Conservation (phyloP, 2,113 vertebrate genomes). For the Uropsilus gracilis region DNA sequence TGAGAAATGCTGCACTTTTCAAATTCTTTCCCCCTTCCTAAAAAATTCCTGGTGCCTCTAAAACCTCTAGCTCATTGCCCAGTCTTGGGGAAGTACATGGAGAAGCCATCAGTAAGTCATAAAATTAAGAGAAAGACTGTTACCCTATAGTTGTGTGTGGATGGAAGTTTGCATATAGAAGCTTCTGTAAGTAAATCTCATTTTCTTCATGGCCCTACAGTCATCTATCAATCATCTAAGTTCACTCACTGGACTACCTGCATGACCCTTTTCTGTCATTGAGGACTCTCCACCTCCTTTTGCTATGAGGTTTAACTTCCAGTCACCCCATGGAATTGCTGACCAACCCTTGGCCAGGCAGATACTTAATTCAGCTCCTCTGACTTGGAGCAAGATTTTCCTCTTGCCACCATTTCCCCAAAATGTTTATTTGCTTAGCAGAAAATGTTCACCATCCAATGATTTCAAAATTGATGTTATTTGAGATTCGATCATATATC, state of each 20-base stretch:
- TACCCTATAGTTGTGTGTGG: background rate
- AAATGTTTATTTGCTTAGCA: slow-evolving; percentile 16
- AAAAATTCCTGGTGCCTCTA: background rate
- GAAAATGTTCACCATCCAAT: background rate
- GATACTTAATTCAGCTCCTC: background rate
- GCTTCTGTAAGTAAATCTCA: slow-evolving; percentile 7
- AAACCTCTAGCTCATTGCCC: background rate
- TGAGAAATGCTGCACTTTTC: background rate
- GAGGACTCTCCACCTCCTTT: background rate
- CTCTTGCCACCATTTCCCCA: background rate
- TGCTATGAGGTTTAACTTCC: background rate
- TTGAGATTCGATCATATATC: background rate
- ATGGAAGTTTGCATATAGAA: background rate
- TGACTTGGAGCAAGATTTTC: slow-evolving; percentile 19
- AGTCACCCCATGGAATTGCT: background rate
- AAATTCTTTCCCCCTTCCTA: background rate
- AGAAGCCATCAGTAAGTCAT: background rate
- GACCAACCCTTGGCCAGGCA: background rate
- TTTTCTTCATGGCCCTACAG: background rate
- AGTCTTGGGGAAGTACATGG: background rate
- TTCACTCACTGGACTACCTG: background rate
- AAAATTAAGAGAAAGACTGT: background rate
- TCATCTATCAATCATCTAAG: background rate
- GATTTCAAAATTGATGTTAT: slow-evolving; percentile 34
- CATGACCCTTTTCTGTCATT: background rate